A percentile compares a stretch with the other conserved stretches of the same genome.
Conservation (phyloP, 2,797 vertebrate species). For the Simalia tracyae region DNA sequence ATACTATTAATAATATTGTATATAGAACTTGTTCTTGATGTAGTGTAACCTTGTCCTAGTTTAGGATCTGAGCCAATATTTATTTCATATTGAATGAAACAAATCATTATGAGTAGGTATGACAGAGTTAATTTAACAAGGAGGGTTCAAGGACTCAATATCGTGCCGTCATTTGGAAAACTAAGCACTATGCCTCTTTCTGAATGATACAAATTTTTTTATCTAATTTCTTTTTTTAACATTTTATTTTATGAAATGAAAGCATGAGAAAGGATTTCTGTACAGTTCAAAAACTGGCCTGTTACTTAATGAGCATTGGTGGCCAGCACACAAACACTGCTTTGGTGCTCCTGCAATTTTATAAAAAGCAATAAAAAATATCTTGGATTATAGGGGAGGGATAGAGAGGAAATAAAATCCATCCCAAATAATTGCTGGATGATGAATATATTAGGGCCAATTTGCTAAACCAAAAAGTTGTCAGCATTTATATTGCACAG, state of each 20-base stretch:
- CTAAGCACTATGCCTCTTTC: too few species aligned
- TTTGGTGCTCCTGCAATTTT: neutral
- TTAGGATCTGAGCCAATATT: conserved; percentile 1
- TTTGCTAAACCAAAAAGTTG: neutral
- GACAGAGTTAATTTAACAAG: neutral
- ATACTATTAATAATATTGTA: conserved; percentile 8
- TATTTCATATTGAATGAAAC: neutral
- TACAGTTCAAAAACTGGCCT: neutral
- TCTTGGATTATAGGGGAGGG: neutral
- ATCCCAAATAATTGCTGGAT: neutral
- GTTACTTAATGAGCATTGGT: neutral
- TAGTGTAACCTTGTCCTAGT: conserved; percentile 23
- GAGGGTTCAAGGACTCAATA: neutral
- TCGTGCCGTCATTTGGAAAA: neutral
- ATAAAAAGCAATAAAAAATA: neutral
- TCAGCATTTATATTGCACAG: neutral
- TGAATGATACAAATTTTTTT: too few species aligned
- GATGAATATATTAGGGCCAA: neutral
- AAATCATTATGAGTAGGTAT: neutral
- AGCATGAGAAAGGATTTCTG: neutral
- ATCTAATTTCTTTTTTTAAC: neutral
- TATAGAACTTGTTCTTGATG: conserved; percentile 3
- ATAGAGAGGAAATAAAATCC: neutral
- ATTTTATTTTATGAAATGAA: neutral
- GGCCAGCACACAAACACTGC: neutral